These are phyloP conservation scores for Sebastiscus albofasciatus DNA, from an alignment of 2,797 vertebrate species.

Conservation along the genomic window DNA sequence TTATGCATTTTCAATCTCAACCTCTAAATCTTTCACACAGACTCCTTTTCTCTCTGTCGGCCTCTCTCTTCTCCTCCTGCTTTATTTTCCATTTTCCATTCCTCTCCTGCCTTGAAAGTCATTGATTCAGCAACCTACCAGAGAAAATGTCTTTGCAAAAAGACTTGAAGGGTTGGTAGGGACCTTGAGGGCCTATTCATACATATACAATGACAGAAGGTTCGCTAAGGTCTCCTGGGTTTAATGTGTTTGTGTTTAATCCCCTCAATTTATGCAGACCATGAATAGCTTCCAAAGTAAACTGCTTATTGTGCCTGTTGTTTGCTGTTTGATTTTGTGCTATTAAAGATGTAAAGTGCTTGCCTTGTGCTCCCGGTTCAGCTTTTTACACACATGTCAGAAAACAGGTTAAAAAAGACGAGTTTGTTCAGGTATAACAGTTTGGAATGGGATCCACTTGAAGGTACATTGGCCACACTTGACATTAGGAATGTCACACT, in stretches of 20 bases:
- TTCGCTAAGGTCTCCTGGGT: conserved; percentile 45
- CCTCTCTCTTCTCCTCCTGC: conserved; percentile 19
- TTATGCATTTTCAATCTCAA: conserved; percentile 62
- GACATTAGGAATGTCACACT: not conserved
- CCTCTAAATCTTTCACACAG: conserved; percentile 64
- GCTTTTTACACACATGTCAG: not conserved
- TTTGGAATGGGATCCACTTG: not conserved
- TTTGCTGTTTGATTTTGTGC: conserved; percentile 25
- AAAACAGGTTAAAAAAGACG: not conserved
- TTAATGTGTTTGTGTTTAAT: conserved; percentile 61
- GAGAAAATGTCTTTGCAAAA: conserved; percentile 34
- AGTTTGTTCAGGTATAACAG: not conserved
- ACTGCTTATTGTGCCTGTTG: conserved; percentile 35
- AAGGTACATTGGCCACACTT: conserved; percentile 4
- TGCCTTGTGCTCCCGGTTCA: not conserved
- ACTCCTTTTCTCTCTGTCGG: conserved; percentile 34
- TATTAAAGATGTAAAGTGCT: conserved; percentile 38
- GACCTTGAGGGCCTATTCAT: conserved; percentile 55
- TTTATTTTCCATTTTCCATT: conserved; percentile 38
- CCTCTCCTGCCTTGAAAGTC: conserved; percentile 48
- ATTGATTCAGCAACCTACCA: conserved; percentile 54
- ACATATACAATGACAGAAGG: conserved; percentile 49
- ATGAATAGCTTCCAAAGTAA: conserved; percentile 42
- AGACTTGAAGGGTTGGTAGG: conserved; percentile 23
- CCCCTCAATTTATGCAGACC: conserved; percentile 46